Base-by-base conservation (phyloP, 2,888 invertebrate species). In the Ectemnius lituratus region DNA sequence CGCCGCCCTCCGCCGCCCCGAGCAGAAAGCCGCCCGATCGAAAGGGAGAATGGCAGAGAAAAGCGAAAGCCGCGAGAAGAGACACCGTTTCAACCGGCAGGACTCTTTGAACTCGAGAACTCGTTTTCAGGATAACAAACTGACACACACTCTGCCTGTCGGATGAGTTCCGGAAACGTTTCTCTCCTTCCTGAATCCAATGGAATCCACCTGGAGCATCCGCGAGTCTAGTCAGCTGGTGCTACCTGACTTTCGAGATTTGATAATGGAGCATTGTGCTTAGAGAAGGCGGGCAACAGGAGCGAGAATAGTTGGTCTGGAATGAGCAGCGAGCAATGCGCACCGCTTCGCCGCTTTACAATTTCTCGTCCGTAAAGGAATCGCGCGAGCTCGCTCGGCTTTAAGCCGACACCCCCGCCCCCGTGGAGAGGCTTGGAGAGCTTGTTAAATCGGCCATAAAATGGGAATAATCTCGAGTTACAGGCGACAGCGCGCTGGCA, bases 401-500 rank as follows among this genome's bases (percentile, higher is more conserved):
- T 59, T 45, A 61, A 72, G 70, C 58, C 65, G 65, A 61, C 61
- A 58, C 71, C 57, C 76, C 63, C 68, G 68, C 70, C 47, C 66
- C 27, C 70, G 66, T 72, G 79, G 80, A 37, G 37, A 37, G 37
- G 37, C 37, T 37, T 37, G 37, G 37, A 37, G 37, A 76, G 81
- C 84, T 84, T 85, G 85, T 88, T 87, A 86, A 89, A 88, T 87
- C 81, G 83, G 70, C 84, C 79, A 84, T 88, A 84, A 89, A 88
- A 86, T 82, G 81, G 82, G 83, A 85, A 85, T 86, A 85, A 86
- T 87, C 84, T 86, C 84, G 76, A 84, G 83, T 87, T 86, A 86
- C 86, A 82, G 71, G 78, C 79, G 75, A 83, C 84, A 70, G 62
- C 80, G 76, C 79, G 37, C 37, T 37, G 37, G 37, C 66, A 76